Percentiles rank a stretch among this genome's conserved stretches.
Evolutionary conservation across 2,888 invertebrate species (phyloP).

Genomic region (Eilema caniola): DNA sequence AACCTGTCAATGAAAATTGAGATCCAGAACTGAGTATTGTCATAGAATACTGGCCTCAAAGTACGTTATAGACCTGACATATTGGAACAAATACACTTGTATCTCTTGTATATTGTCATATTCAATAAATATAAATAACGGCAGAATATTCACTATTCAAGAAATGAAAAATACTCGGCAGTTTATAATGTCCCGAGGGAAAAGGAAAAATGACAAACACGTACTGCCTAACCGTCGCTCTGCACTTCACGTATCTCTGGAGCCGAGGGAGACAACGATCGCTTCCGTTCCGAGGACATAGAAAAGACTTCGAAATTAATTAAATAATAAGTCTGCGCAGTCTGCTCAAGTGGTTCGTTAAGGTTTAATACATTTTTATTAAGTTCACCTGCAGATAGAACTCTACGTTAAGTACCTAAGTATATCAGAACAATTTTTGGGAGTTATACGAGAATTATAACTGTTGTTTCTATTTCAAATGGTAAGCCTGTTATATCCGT

Average conservation of each 20-base stretch:
- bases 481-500: no score
- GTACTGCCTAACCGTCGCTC: background rate
- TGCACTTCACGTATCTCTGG: background rate
- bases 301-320: slow-evolving; percentile 26
- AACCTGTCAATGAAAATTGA: no score
- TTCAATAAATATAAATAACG: background rate
- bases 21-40: no score
- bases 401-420: no score
- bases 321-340: slow-evolving; percentile 28
- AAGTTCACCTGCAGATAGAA: background rate
- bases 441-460: no score
- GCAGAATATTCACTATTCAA: slow-evolving; percentile 1
- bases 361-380: background rate
- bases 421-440: no score
- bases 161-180: slow-evolving; percentile 5
- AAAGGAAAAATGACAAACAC: slow-evolving; percentile 14
- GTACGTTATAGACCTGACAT: no score
- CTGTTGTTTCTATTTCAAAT: no score
- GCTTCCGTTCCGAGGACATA: slow-evolving; percentile 19
- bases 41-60: no score
- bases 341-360: slow-evolving; percentile 21
- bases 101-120: background rate
- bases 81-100: no score
- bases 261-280: background rate
- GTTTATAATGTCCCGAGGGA: slow-evolving; percentile 14